Evolutionary conservation across 2,113 vertebrate species (phyloP).

Genomic region (Tauraco erythrolophus): DNA sequence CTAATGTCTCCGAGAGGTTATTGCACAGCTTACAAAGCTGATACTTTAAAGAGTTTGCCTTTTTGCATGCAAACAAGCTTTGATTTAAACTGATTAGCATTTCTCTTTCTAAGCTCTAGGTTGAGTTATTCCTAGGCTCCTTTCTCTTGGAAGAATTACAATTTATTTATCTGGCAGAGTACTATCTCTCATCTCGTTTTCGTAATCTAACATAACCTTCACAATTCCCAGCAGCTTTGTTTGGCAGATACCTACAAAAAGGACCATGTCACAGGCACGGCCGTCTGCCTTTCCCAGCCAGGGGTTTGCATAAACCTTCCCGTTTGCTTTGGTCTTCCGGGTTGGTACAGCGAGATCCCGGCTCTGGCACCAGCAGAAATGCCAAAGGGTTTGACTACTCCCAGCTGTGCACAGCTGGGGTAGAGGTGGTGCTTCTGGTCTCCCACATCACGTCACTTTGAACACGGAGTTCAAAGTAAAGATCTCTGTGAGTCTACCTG

Average conservation of each 20-base stretch:
- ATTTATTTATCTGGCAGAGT: background rate
- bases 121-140: constrained; percentile 29
- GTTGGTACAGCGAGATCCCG: background rate
- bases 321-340: background rate
- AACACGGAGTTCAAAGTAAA: background rate
- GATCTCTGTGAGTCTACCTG: background rate
- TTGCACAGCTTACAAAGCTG: background rate
- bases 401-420: accelerated
- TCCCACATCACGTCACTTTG: no score
- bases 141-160: background rate
- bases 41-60: background rate
- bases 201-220: background rate
- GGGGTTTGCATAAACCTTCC: background rate
- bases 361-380: background rate
- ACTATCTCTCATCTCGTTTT: background rate
- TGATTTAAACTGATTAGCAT: constrained; percentile 21
- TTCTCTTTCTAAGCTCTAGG: background rate
- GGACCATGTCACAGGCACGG: background rate
- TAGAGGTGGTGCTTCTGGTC: no score
- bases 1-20: background rate
- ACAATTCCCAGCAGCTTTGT: background rate
- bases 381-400: background rate
- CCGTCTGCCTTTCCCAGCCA: background rate
- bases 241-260: background rate
- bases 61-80: constrained; percentile 33